Evolutionary conservation across 2,797 vertebrate genomes (phyloP), one percentile per base, ranked within the genome.

Genomic region (Pseudochaenichthys georgianus): DNA sequence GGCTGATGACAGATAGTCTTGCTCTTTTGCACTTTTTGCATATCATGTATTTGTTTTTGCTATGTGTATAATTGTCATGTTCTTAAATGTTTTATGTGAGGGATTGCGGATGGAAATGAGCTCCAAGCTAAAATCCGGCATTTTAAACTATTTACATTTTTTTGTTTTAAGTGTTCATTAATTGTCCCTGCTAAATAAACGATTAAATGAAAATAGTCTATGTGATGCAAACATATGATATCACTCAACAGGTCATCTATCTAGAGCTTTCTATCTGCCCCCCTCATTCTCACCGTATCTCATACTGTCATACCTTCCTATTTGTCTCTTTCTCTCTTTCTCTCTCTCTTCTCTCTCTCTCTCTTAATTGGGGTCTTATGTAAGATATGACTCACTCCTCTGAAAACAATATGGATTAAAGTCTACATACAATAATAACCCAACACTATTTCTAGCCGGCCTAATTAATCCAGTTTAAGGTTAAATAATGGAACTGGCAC

Each of bases 381-480:
- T 21, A 79, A 81, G 53, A 57, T 55, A 53, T 88, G 82, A 80
- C 34, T 86, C 60, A 79, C 69, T 64, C 0, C 28, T 75, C 45
- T 48, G 58, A 64, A 38, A 84, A 81, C 47, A 60, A 64, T 76
- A 52, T 34, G 13, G 19, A 78, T 87, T 85, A 77, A 38, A 66
- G 41, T 63, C 57, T 13, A 7, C n/a, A 76, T 54, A 53, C 53
- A 72, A 78, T 12, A 85, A 43, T 69, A 68, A 72, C 58, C 54
- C 65, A 76, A 69, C 46, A 62, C 62, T 68, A 78, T 75, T 78
- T 64, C 74, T 67, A 72, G 70, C 57, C 50, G 3, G 54, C 38
- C 64, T 61, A 73, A 83, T 81, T 87, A 83, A 88, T 76, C 69
- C 46, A 73, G 34, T 83, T 75, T 28, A 28, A 5, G 28, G 28